Evolutionary conservation across 1,140 invertebrate genomes (phyloP), one percentile per base, ranked within the genome.

Genomic region (Yoshiicerus persimilis): DNA sequence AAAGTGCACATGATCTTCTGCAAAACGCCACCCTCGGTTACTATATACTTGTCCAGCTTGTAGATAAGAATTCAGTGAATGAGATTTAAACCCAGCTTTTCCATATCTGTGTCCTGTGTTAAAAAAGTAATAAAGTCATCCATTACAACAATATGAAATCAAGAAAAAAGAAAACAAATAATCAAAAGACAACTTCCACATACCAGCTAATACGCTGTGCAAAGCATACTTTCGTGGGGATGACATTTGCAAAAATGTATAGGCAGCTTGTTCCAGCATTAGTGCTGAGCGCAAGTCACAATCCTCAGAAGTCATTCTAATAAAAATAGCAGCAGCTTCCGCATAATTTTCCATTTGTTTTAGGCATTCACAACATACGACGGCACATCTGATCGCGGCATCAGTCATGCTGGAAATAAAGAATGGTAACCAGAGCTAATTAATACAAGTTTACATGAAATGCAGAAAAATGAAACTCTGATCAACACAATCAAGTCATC

Each of bases 241-340:
- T 64, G 95, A 95, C 3, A 94, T 93, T 86, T 94, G 93, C 32
- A 99, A 93, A 92, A 98, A 99, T 92, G 97, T 98, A 92, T 98
- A 96, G 0, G 98, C 96, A 0, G 98, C 98, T 93, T 99, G 98
- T 93, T 99, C 98, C 20, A 99, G 93, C 80, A 99, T 93, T 87
- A 99, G 93, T 10, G 98, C 98, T 90, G 97, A 98, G 38, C 97
- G 94, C 75, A 98, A 92, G 93, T 98, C 97, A 23, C 96, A 97
- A 92, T 98, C 98, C 93, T 99, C 98, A 90, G 96, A 97, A 2
- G 97, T 98, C 96, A 99, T 97, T 77, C 97, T 95, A 90, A 99
- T 98, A 39, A 98, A 95, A 92, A 98, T 97, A 91, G 96, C 96
- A 0, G 98, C 98, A 77, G 98, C 97, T 92, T 99, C 98, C 13